Evolutionary conservation across 2,113 vertebrate genomes (phyloP), one percentile per base, ranked within the genome.

Genomic region (Bufo gargarizans): DNA sequence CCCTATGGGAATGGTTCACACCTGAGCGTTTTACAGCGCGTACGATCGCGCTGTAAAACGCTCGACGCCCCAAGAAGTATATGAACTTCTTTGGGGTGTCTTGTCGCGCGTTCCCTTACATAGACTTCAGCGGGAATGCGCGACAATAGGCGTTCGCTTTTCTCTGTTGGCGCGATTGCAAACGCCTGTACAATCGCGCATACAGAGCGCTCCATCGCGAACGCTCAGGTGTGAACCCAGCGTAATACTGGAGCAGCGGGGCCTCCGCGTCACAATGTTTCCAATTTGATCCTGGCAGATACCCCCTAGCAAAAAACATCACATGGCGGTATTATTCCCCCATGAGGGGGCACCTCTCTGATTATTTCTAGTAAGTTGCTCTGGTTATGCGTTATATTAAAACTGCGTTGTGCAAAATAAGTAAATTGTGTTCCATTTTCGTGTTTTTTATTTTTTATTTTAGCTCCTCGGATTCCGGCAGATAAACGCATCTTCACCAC

Each of bases 401-500:
- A 82, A 11, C 16, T 19, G 13, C 49, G 12, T 83, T 83, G 81
- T 55, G 69, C 2, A 82, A 53, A 63, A 69, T 69, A 8, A 55
- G 63, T 14, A 74, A 58, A 74, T 85, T 85, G 6, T 58, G 53
- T 84, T 78, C n/a, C n/a, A n/a, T n/a, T n/a, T n/a, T n/a, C n/a
- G 7, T 74, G 50, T 76, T 86, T 50, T 81, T 47, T 12, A 45
- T 61, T 80, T 43, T 47, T 50, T 59, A 6, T 90, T 89, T 83
- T 90, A 99, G 98, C 97, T 47, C 97, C 97, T 71, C 95, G 97
- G 92, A 99, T 99, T 92, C 98, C 97, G 79, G 95, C 97, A 1
- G 97, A 98, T 91, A 99, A 99, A 92, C 96, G 97, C 59, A 95
- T 99, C 89, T 99, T 99, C 90, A 99, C 98, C 13, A 99, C 98